A percentile compares a stretch with the other conserved stretches of the same genome.
Evolutionary conservation across 2,888 invertebrate genomes (phyloP).

Genomic region (Eledone cirrhosa): DNA sequence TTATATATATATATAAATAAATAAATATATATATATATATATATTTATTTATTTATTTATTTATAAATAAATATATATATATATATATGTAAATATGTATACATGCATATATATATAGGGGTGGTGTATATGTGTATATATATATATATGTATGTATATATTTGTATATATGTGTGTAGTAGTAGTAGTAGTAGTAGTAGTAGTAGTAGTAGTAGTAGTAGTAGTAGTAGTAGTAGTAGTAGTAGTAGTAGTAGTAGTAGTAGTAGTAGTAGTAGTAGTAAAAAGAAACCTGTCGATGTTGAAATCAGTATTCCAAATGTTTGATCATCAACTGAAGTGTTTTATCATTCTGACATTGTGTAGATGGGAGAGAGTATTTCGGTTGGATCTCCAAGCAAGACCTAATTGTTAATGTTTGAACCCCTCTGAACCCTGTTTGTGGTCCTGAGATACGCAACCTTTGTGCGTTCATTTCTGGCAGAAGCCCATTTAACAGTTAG

Average conservation of each 20-base stretch:
- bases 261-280: constrained; percentile 13
- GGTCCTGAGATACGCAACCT: no score
- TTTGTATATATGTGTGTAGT: no score
- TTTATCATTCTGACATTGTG: no score
- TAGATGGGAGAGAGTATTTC: no score
- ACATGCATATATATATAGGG: neutral
- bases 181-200: constrained; percentile 13
- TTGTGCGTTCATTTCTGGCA: no score
- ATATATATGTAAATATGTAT: neutral
- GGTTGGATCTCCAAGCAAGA: no score
- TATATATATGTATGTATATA: neutral
- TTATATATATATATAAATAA: no score
- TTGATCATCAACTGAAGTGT: no score
- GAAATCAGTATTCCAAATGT: neutral
- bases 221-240: constrained; percentile 13
- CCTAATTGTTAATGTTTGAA: no score
- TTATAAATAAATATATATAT: neutral
- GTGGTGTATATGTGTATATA: neutral
- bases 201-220: constrained; percentile 13
- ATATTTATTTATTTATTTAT: neutral
- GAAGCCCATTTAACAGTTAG: no score
- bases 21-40: no score
- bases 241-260: constrained; percentile 13
- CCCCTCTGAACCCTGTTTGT: no score
- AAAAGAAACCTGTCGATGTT: neutral